A percentile compares a stretch with the other conserved stretches of the same genome.
Conservation (phyloP, 2,113 vertebrate genomes). For the Scartelaos histophorus region DNA sequence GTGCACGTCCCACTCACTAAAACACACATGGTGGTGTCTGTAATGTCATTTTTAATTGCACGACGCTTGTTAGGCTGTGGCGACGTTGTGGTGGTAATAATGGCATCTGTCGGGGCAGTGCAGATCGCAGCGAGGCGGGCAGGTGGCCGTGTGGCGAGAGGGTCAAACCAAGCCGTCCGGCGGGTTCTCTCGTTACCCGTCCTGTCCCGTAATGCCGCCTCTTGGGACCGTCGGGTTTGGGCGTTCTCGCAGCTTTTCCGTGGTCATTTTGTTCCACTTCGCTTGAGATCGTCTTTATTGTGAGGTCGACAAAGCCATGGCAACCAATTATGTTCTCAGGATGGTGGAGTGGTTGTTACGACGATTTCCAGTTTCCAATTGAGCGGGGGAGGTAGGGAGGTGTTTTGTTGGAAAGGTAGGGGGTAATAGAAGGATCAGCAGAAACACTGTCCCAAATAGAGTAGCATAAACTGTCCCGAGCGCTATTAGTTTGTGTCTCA, state of each 20-base stretch:
- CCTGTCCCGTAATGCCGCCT: conserved; percentile 44
- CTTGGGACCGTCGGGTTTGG: conserved; percentile 20
- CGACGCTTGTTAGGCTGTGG: conserved; percentile 12
- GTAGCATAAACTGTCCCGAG: conserved; percentile 29
- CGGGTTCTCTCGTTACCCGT: conserved; percentile 14
- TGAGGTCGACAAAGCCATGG: conserved; percentile 47
- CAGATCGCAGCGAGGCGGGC: conserved; percentile 45
- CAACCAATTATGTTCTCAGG: conserved; percentile 64
- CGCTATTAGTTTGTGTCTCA: too few relatives aligned
- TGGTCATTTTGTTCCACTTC: conserved; percentile 41
- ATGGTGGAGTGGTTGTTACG: conserved; percentile 49
- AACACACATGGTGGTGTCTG: background rate
- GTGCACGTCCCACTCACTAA: background rate
- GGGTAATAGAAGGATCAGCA: conserved; percentile 27
- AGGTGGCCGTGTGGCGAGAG: conserved; percentile 39
- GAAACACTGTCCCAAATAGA: conserved; percentile 34
- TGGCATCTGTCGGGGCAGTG: conserved; percentile 13
- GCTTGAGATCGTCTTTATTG: conserved; percentile 38
- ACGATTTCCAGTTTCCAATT: conserved; percentile 44
- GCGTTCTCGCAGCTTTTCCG: conserved; percentile 42
- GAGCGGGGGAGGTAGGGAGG: conserved; percentile 27
- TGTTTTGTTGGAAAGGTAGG: conserved; percentile 31
- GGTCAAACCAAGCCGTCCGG: conserved; percentile 31
- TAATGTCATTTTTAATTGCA: background rate
- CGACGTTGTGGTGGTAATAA: conserved; percentile 10